Percentiles rank a stretch among this genome's conserved stretches.
These are phyloP conservation scores for Scrobipalpa atriplicella DNA, from an alignment of 2,888 invertebrate species.

Conservation along the genomic window DNA sequence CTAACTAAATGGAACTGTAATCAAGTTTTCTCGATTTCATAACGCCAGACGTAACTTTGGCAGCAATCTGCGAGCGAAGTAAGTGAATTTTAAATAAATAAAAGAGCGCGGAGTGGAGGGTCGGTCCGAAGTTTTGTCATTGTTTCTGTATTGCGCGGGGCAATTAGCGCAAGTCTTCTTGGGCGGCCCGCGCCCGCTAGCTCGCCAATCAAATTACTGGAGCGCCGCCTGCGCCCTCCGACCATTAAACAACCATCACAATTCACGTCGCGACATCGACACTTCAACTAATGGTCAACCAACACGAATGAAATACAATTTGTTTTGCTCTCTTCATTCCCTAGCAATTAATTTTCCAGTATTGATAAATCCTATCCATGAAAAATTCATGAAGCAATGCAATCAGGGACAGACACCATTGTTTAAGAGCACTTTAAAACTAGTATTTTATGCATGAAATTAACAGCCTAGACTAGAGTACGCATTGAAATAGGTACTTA, in stretches of 20 bases:
- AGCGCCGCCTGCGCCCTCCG: conserved; percentile 59
- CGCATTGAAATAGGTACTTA: neutral
- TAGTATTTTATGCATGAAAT: conserved; percentile 4
- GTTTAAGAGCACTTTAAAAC: neutral
- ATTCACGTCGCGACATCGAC: conserved; percentile 64
- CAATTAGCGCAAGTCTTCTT: conserved; percentile 73
- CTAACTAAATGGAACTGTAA: conserved; percentile 63
- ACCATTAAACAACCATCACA: conserved; percentile 63
- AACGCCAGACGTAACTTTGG: conserved; percentile 65
- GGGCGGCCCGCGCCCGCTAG: conserved; percentile 38
- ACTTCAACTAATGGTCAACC: conserved; percentile 67
- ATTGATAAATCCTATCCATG: neutral
- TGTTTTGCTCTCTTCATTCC: conserved; percentile 22
- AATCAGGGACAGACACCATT: conserved; percentile 7
- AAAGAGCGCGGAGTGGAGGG: conserved; percentile 70
- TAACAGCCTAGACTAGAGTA: neutral
- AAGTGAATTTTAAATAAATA: conserved; percentile 81
- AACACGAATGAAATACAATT: conserved; percentile 36
- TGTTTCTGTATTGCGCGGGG: conserved; percentile 79
- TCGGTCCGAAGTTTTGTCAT: conserved; percentile 76
- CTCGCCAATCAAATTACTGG: conserved; percentile 69
- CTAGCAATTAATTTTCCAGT: conserved; percentile 8
- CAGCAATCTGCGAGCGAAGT: conserved; percentile 74
- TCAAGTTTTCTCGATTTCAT: conserved; percentile 70
- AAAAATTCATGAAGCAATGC: conserved; percentile 7